Evolutionary conservation across 1,140 invertebrate species (phyloP), one percentile per base, ranked within the genome.

Genomic region (Zaprionus tsacasi): DNA sequence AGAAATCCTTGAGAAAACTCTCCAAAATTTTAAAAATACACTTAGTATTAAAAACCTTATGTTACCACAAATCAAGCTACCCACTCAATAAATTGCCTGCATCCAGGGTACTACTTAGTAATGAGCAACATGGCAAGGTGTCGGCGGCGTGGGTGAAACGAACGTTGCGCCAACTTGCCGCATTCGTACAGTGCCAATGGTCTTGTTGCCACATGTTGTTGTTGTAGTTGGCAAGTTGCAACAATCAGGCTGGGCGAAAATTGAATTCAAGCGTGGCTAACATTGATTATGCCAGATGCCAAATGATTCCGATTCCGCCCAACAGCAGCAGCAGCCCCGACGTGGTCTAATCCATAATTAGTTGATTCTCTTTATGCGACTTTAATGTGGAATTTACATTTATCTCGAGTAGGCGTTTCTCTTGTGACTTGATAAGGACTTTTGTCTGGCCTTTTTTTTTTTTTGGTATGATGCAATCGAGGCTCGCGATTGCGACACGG

Each of bases 231-330:
- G 48, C 40, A 70, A 76, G 45, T 82, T 75, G 63, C 80, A 82
- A 83, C 81, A 83, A 82, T 82, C 71, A 68, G 71, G 54, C 58
- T 35, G 21, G 52, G 35, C 60, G 64, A 33, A 88, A 87, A 87
- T 88, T 88, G 70, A 88, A 88, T 88, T 88, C 78, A 75, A 88
- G 71, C 74, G 75, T 83, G 80, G 73, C 85, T 69, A 83, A 83
- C 74, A 88, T 89, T 88, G 83, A 83, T 88, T 77, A 71, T 43
- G 76, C 71, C 61, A 66, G 45, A 45, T 60, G 35, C 11, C 13
- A 13, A 6, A 43, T 27, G 38, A 60, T 48, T 48, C 73, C 43
- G 6, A 60, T 48, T 48, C 73, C 43, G 6, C 12, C 25, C 43
- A 36, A 2, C 30, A 38, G 13, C 12, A n/a, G 38, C 13, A 40